Evolutionary conservation across 2,888 invertebrate genomes (phyloP).

Genomic region (Nemapogon koenigi): DNA sequence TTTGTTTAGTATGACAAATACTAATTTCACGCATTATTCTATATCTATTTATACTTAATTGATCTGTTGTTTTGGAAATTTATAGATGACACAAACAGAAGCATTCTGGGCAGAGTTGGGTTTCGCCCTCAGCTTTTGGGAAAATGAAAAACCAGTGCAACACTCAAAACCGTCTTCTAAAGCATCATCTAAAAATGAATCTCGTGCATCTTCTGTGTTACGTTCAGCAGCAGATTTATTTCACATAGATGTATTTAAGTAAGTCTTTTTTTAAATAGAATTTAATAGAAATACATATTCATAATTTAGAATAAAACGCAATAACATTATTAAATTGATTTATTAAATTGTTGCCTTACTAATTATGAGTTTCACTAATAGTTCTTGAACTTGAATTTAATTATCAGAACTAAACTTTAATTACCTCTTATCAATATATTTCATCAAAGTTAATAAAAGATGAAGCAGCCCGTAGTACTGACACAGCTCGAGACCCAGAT

Average conservation of each 20-base stretch:
- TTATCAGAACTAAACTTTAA: too few relatives aligned
- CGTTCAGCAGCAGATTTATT: constrained; percentile 49
- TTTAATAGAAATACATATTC: background rate
- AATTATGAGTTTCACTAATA: too few relatives aligned
- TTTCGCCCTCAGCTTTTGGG: constrained; percentile 77
- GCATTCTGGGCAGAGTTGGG: constrained; percentile 73
- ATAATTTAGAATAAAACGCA: too few relatives aligned
- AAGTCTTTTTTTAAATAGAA: too few relatives aligned
- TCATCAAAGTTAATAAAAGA: constrained; percentile 56
- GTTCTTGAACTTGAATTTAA: too few relatives aligned
- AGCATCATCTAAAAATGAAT: constrained; percentile 29
- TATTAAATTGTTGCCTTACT: too few relatives aligned
- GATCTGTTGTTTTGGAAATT: too few relatives aligned
- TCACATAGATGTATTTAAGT: constrained; percentile 32
- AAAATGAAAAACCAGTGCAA: constrained; percentile 73
- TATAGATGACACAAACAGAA: constrained; percentile 71
- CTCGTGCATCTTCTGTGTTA: constrained; percentile 47
- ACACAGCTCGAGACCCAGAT: constrained; percentile 45
- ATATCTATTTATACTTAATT: too few relatives aligned
- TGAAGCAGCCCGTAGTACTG: constrained; percentile 44
- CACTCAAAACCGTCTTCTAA: constrained; percentile 43
- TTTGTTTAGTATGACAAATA: too few relatives aligned
- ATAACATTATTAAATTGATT: too few relatives aligned
- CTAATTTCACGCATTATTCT: too few relatives aligned
- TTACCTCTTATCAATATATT: constrained; percentile 39